Evolutionary conservation across 2,797 vertebrate genomes (phyloP), one percentile per base, ranked within the genome.

Genomic region (Rhodeus uyekii): DNA sequence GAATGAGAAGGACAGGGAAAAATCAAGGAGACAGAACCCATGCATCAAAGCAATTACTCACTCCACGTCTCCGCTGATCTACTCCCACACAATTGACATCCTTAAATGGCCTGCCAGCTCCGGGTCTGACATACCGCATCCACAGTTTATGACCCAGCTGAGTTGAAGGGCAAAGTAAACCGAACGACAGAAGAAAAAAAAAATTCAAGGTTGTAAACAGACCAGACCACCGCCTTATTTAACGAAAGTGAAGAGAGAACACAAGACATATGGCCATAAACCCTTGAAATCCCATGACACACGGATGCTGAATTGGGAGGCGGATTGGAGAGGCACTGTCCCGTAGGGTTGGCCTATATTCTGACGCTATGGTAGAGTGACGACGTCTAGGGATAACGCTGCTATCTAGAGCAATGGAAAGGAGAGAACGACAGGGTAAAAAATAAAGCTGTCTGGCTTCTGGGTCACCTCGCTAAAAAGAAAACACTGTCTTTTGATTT

Each of bases 21-120:
- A 61, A 67, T 38, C 18, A 2, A 48, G 46, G 22, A 63, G 53
- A 76, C 65, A 67, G 76, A 50, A 68, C 42, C 2, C 19, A 83
- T 87, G 84, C 88, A 89, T 90, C 88, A 86, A 78, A 79, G 84
- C 85, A 85, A 86, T 89, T 87, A 87, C 88, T 88, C 84, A 76
- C 77, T 42, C 13, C 76, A 68, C 75, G 84, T 88, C 87, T 85
- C 76, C 29, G 29, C 86, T 87, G 85, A 87, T 82, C 67, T 82
- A 88, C 78, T 82, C 76, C 68, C 81, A 78, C 32, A 77, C 38
- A 24, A 87, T 83, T 60, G 76, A 76, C 81, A 82, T 71, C 76
- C 85, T 89, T 88, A 88, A 91, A 90, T 87, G 71, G 68, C 76
- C 84, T 84, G 84, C 71, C 89, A 89, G 46, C 82, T 84, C 48